These are phyloP conservation scores for Philaethria dido DNA, from an alignment of 2,888 invertebrate genomes.

Conservation along the genomic window DNA sequence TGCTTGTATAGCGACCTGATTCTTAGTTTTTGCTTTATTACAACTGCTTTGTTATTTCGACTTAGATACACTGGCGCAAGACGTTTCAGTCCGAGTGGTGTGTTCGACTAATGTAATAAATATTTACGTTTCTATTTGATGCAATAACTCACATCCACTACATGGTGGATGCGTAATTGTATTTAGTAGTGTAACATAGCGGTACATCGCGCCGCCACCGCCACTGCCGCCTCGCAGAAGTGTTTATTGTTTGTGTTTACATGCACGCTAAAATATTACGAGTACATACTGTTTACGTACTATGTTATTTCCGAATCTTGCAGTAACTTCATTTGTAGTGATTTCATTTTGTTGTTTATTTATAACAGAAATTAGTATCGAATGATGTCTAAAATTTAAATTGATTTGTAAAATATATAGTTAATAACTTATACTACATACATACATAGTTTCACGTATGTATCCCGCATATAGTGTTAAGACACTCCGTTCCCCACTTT, in stretches of 20 bases:
- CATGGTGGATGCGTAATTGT: slow-evolving; percentile 17
- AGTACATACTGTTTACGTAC: slow-evolving; percentile 11
- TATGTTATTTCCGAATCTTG: neutral
- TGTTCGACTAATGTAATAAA: slow-evolving; percentile 1
- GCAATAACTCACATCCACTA: slow-evolving; percentile 5
- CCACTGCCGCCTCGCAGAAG: slow-evolving; percentile 2
- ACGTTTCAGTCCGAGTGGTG: slow-evolving; percentile 1
- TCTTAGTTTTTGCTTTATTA: slow-evolving; percentile 45
- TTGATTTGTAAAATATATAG: no score
- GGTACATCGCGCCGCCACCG: slow-evolving; percentile 12
- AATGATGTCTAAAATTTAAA: no score
- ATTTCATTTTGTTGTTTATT: neutral
- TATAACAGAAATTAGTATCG: neutral
- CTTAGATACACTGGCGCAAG: slow-evolving; percentile 9
- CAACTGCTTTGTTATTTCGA: slow-evolving; percentile 29
- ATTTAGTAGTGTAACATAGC: slow-evolving; percentile 19
- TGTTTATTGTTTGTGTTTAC: slow-evolving; percentile 21
- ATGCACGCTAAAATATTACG: slow-evolving; percentile 23
- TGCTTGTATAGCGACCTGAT: slow-evolving; percentile 43
- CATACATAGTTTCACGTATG: no score
- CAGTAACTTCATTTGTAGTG: neutral
- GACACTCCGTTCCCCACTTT: no score
- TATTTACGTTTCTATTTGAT: slow-evolving; percentile 16
- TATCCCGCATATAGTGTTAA: no score
- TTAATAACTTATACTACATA: no score